A percentile compares a stretch with the other conserved stretches of the same genome.
phyloP scores from a whole-genome alignment of 2,888 invertebrate genomes.

The Campoplex nolae region DNA sequence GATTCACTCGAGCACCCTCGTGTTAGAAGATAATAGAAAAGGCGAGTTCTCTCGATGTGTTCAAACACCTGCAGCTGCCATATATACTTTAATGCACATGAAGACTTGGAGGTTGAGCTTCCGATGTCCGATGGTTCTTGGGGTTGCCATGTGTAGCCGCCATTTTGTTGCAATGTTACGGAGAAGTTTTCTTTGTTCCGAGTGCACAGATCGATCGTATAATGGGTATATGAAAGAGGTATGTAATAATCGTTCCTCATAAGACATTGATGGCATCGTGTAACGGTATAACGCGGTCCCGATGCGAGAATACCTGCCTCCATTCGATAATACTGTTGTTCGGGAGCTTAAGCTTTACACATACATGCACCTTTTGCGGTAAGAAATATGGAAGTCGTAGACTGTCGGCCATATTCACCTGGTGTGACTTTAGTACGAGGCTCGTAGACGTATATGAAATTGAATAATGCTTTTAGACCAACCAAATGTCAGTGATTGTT shows the following conservation, averaged over 20 bases:
- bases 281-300: constrained; percentile 37
- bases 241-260: constrained; percentile 57
- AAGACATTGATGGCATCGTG: constrained; percentile 49
- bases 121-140: constrained; percentile 44
- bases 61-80: constrained; percentile 56
- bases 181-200: constrained; percentile 57
- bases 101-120: constrained; percentile 30
- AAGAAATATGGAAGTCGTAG: background rate
- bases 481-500: constrained; percentile 5
- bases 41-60: constrained; percentile 39
- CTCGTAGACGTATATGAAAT: background rate
- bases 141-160: constrained; percentile 39
- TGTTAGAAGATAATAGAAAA: constrained; percentile 69
- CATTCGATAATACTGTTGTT: constrained; percentile 31
- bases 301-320: constrained; percentile 40
- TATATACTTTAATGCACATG: background rate
- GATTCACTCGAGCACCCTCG: constrained; percentile 66
- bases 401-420: background rate
- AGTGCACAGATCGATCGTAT: constrained; percentile 58
- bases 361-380: constrained; percentile 27
- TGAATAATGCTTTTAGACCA: background rate
- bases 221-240: constrained; percentile 35
- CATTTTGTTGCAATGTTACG: constrained; percentile 62
- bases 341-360: constrained; percentile 18
- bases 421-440: constrained; percentile 1